phyloP scores from a whole-genome alignment of 1,140 invertebrate species.

The Hesperophylax magnus region DNA sequence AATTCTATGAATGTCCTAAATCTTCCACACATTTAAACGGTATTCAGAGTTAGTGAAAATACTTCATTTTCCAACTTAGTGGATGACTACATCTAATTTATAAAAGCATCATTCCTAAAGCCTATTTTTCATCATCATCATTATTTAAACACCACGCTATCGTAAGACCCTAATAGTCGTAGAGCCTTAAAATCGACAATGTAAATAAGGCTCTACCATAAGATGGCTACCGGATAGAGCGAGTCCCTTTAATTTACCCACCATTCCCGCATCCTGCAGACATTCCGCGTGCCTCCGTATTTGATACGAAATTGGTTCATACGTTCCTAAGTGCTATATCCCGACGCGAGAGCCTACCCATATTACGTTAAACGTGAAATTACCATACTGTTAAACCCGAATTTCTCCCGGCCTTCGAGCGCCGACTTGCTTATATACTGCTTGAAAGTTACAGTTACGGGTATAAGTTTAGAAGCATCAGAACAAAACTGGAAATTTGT shows the following conservation, averaged over 20 bases:
- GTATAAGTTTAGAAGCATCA: background rate
- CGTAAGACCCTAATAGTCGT: no score
- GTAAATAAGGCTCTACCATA: no score
- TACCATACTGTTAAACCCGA: conserved; percentile 14
- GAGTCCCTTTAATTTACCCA: background rate
- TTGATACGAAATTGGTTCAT: conserved; percentile 21
- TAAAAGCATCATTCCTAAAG: no score
- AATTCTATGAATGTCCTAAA: no score
- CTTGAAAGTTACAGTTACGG: background rate
- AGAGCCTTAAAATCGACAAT: no score
- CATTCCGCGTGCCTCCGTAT: background rate
- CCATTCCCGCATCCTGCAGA: background rate
- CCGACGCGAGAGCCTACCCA: background rate
- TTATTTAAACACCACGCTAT: no score
- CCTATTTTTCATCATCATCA: no score
- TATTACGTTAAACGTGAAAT: conserved; percentile 31
- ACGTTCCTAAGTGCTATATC: conserved; percentile 8
- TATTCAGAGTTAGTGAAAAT: no score
- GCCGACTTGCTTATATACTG: background rate
- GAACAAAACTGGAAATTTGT: background rate
- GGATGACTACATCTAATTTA: no score
- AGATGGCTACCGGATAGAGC: no score
- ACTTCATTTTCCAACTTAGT: no score
- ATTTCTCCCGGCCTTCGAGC: background rate
- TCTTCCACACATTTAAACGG: no score